phyloP scores from a whole-genome alignment of 1,140 invertebrate species.

The Nephotettix cincticeps region DNA sequence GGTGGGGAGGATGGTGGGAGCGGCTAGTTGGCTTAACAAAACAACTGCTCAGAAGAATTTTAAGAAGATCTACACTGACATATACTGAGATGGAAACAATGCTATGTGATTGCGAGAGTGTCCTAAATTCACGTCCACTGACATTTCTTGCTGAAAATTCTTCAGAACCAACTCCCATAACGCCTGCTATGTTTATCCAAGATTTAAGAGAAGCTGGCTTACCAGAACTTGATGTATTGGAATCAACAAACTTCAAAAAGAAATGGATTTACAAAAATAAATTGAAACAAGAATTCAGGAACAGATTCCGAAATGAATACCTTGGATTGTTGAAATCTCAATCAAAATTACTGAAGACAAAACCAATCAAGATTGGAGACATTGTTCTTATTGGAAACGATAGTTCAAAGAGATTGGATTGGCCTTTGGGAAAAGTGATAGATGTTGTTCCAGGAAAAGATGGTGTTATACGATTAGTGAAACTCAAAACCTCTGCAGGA shows the following conservation, averaged over 20 bases:
- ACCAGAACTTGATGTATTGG: conserved; percentile 29
- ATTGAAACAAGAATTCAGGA: background rate
- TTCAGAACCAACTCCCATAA: conserved; percentile 3
- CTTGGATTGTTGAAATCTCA: too few species aligned
- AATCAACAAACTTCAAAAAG: background rate
- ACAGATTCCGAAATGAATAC: conserved; percentile 26
- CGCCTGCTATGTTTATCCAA: conserved; percentile 39
- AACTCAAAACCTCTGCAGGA: conserved; percentile 35
- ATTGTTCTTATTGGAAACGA: conserved; percentile 39
- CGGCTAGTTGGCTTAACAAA: conserved; percentile 41
- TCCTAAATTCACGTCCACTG: conserved; percentile 44
- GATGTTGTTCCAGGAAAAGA: conserved; percentile 39
- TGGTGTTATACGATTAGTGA: conserved; percentile 36
- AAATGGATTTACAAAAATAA: background rate
- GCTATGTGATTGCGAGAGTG: conserved; percentile 28
- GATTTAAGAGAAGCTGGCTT: conserved; percentile 35
- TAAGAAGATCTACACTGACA: conserved; percentile 22
- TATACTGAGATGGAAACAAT: conserved; percentile 29
- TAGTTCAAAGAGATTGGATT: conserved; percentile 38
- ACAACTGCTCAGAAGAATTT: conserved; percentile 15
- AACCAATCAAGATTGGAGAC: conserved; percentile 20
- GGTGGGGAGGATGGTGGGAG: conserved; percentile 49
- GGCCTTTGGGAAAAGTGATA: conserved; percentile 40
- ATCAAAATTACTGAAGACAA: too few species aligned
- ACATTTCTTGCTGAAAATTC: conserved; percentile 44